Conservation (phyloP, 2,797 vertebrate species). For the Pangasius krempfi region DNA sequence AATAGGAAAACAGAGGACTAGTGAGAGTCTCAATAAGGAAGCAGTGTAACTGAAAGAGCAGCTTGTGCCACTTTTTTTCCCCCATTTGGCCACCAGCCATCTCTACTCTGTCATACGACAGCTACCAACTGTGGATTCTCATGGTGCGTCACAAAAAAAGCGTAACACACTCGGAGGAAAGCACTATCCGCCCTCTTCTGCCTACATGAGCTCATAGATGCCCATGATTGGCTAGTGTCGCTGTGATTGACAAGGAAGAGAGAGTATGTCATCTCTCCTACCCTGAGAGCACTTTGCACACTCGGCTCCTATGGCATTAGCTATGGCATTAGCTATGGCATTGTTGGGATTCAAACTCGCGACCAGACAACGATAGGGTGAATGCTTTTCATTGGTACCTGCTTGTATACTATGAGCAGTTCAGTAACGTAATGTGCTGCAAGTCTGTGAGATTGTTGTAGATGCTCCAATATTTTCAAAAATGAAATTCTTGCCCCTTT, state of each 20-base stretch:
- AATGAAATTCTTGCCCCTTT: neutral
- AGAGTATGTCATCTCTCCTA: neutral
- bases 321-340: too few species aligned
- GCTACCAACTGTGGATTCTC: neutral
- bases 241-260: neutral
- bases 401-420: neutral
- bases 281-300: neutral
- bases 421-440: neutral
- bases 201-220: neutral
- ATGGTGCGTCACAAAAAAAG: neutral
- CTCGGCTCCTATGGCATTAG: too few species aligned
- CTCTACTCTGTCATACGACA: neutral
- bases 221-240: neutral
- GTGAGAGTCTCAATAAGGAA: neutral
- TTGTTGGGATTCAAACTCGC: neutral
- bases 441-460: too few species aligned
- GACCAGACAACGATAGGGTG: neutral
- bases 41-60: neutral
- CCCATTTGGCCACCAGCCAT: neutral
- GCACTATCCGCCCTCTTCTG: neutral
- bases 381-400: neutral
- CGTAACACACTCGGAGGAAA: neutral
- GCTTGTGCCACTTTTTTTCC: neutral
- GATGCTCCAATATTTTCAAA: too few species aligned
- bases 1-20: neutral